Evolutionary conservation across 2,113 vertebrate genomes (phyloP), one percentile per base, ranked within the genome.

Genomic region (Periophthalmus modestus): DNA sequence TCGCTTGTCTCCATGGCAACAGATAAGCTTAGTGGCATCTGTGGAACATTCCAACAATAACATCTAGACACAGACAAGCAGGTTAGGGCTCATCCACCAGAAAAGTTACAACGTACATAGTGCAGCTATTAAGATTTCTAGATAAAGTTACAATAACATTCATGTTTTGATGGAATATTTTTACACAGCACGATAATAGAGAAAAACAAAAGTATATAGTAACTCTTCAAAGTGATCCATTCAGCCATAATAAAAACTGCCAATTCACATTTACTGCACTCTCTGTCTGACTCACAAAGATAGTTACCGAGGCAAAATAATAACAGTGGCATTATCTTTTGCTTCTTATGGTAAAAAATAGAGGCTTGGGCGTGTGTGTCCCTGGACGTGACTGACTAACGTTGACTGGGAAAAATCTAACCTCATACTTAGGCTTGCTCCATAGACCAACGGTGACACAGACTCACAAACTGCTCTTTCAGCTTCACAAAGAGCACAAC

Each of bases 401-500:
- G 46, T 73, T 71, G 75, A 84, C 13, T 50, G 82, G 74, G 83
- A 89, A 87, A 80, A 10, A 0, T 47, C 48, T 80, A 87, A 74
- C 75, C 80, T 86, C 76, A 80, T 85, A 82, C 36, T 77, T 43
- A 72, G 5, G 23, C 13, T 74, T 73, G 80, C 82, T 82, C 54
- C 78, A 23, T 81, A 57, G 77, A 72, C 24, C 55, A 21, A 7
- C 54, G 66, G 69, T 85, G 82, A 85, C 86, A 87, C 81, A 85
- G 68, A 23, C 61, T 6, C 82, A 89, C 75, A 83, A 83, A 85
- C 72, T 23, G 79, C 72, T 88, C 78, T 85, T 84, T 83, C 81
- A 91, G 73, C 61, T 79, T 82, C 84, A 78, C 74, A 73, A 74
- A 82, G 86, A 73, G 48, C 55, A 77, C 61, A 78, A 88, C 89